Evolutionary conservation across 2,113 vertebrate genomes (phyloP).

Genomic region (Myxocyprinus asiaticus): DNA sequence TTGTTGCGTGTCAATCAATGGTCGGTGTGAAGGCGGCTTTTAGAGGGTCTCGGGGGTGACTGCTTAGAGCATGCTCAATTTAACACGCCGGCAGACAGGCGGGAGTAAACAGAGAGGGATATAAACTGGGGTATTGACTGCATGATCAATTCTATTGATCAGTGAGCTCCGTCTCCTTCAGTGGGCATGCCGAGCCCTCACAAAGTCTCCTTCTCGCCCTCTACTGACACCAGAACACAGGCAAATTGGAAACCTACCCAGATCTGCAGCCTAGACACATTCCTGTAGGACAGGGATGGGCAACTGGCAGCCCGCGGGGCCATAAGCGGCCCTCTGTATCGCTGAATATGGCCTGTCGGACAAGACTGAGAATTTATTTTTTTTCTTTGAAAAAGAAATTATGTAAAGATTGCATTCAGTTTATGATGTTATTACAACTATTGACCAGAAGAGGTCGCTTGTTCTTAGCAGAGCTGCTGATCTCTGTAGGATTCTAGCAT

Average conservation of each 20-base stretch:
- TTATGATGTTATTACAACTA: too few species aligned
- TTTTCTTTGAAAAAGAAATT: too few species aligned
- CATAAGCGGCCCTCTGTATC: too few species aligned
- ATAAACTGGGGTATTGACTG: conserved; percentile 71
- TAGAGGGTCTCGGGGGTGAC: conserved; percentile 72
- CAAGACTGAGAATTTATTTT: too few species aligned
- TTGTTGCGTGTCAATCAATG: conserved; percentile 79
- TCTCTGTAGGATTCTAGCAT: too few species aligned
- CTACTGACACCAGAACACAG: conserved; percentile 55
- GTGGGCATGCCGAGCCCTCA: conserved; percentile 52
- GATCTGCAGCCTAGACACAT: conserved; percentile 60
- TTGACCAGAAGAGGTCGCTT: too few species aligned
- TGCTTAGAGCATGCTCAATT: conserved; percentile 73
- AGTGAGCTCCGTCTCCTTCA: conserved; percentile 61
- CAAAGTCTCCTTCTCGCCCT: conserved; percentile 54
- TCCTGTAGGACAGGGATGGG: conserved; percentile 29
- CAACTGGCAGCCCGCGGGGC: too few species aligned
- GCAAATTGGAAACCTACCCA: conserved; percentile 59
- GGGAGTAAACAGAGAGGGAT: conserved; percentile 76
- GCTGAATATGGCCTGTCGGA: too few species aligned
- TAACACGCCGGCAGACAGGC: conserved; percentile 68
- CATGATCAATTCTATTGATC: conserved; percentile 79
- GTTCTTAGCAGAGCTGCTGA: too few species aligned
- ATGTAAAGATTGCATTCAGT: too few species aligned
- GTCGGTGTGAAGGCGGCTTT: conserved; percentile 67